Conservation (phyloP, 2,888 invertebrate genomes). For the Euclidia mi region DNA sequence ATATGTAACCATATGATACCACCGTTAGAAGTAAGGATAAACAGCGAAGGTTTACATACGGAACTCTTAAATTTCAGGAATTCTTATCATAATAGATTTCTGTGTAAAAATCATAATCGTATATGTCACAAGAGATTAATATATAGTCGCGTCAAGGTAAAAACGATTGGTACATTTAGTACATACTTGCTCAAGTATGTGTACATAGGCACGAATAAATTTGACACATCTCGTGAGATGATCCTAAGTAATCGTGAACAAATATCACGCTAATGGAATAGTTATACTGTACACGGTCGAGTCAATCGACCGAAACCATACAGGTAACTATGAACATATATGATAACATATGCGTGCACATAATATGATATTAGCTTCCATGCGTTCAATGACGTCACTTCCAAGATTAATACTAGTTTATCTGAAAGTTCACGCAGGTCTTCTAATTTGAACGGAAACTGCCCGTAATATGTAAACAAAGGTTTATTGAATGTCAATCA, state of each 20-base stretch:
- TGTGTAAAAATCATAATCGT: conserved; percentile 12
- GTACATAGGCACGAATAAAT: conserved; percentile 50
- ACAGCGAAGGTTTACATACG: too few relatives aligned
- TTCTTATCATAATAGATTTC: conserved; percentile 9
- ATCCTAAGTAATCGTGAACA: conserved; percentile 72
- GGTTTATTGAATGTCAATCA: conserved; percentile 11
- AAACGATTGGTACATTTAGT: conserved; percentile 24
- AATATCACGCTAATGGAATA: conserved; percentile 59
- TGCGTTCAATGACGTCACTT: background rate
- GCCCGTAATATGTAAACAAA: conserved; percentile 6
- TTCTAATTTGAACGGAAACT: background rate
- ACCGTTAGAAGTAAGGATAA: too few relatives aligned
- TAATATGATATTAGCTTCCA: conserved; percentile 6
- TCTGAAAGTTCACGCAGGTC: too few relatives aligned
- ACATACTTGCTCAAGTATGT: conserved; percentile 17
- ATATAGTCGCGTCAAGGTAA: conserved; percentile 43
- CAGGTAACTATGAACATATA: conserved; percentile 4
- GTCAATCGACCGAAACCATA: conserved; percentile 31
- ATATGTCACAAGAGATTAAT: conserved; percentile 13
- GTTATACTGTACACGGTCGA: conserved; percentile 52
- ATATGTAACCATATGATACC: too few relatives aligned
- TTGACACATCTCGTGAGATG: conserved; percentile 61
- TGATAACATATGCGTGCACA: conserved; percentile 5
- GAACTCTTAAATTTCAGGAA: conserved; percentile 6
- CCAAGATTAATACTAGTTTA: background rate